These are phyloP conservation scores for Sternarchorhynchus goeldii DNA, from an alignment of 2,797 vertebrate genomes.

Conservation along the genomic window DNA sequence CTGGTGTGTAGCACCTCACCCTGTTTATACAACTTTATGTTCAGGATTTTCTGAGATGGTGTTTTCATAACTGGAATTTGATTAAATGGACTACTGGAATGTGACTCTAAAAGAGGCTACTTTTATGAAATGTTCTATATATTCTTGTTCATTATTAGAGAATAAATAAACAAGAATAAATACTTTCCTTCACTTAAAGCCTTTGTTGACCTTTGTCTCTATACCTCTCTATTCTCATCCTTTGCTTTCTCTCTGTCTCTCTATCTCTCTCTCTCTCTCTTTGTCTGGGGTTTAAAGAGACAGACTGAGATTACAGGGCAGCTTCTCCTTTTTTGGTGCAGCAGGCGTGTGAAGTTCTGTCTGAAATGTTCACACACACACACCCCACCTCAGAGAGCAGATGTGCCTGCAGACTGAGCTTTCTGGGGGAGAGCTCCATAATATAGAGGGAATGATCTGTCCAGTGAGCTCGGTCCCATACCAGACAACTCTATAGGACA, in stretches of 20 bases:
- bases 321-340: neutral
- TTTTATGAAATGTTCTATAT: neutral
- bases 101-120: no score
- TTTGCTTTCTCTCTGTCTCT: neutral
- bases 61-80: no score
- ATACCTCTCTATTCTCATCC: neutral
- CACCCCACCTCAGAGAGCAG: neutral
- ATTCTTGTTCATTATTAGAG: neutral
- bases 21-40: no score
- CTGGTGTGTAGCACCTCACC: no score
- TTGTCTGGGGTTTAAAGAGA: neutral
- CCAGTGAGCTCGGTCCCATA: no score
- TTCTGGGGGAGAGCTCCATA: neutral
- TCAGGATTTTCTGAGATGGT: no score
- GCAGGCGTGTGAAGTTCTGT: neutral
- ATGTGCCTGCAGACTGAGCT: neutral
- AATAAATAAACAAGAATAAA: neutral
- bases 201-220: neutral
- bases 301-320: slow-evolving; percentile 17
- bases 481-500: no score
- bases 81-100: no score
- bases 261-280: neutral
- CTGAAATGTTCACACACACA: slow-evolving; percentile 1
- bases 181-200: neutral
- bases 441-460: no score